phyloP scores from a whole-genome alignment of 2,113 vertebrate species.

The Clarias magur region DNA sequence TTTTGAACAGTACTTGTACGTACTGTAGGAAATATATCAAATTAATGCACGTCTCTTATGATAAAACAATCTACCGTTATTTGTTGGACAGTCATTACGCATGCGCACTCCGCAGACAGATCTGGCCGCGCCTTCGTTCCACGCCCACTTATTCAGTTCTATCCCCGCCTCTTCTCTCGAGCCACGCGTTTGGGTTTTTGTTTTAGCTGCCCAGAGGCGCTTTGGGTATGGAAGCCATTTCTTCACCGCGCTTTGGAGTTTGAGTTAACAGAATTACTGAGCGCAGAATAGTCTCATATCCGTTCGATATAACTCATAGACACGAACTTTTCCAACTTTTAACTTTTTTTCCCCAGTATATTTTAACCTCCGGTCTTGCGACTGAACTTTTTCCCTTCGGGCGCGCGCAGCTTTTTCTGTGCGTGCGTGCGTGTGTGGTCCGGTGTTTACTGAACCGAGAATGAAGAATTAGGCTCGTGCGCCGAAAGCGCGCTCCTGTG shows the following conservation, averaged over 20 bases:
- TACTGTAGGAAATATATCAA: not conserved
- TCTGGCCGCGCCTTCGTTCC: not conserved
- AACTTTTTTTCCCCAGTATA: not conserved
- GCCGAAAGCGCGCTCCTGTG: conserved; percentile 1
- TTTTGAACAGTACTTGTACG: not conserved
- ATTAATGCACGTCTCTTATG: not conserved
- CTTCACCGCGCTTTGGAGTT: not conserved
- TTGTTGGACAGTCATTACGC: conserved; percentile 5
- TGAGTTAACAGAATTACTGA: not conserved
- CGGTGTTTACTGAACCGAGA: conserved; percentile 26
- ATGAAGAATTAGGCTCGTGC: conserved; percentile 57
- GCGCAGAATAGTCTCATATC: not conserved
- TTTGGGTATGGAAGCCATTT: not conserved
- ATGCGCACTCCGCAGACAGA: not conserved
- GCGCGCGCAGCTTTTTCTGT: not conserved
- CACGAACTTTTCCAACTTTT: not conserved
- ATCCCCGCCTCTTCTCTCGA: not conserved
- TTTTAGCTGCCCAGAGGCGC: not conserved
- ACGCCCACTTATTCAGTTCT: conserved; percentile 23
- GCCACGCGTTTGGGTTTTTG: conserved; percentile 24
- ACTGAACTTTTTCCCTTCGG: not conserved
- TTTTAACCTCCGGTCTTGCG: not conserved
- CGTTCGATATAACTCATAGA: not conserved
- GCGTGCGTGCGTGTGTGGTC: not conserved
- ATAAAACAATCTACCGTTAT: not conserved